Evolutionary conservation across 2,797 vertebrate genomes (phyloP), one percentile per base, ranked within the genome.

Genomic region (Brachymystax lenok): DNA sequence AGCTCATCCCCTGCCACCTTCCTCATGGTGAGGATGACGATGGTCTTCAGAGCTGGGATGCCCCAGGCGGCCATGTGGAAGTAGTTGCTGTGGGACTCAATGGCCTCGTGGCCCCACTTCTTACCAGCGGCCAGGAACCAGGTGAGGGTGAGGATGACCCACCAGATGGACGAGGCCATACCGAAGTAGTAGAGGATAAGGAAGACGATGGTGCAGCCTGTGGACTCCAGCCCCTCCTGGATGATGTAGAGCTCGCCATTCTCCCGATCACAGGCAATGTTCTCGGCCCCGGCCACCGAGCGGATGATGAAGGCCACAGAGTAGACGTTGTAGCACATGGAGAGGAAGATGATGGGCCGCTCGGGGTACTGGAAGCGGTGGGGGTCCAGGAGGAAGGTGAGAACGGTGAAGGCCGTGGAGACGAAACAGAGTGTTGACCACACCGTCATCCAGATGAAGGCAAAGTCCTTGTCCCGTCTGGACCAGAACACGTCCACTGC

Each of bases 31-130:
- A 99, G 96, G 91, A 98, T 96, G 79, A 98, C 80, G 8, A 99
- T 97, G 71, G 98, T 99, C 91, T 99, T 98, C 75, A 99, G 94
- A 7, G 98, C 98, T 0, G 98, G 98, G 76, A 99, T 92, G 27
- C 97, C 98, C 98, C 98, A 99, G 1, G 98, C 98, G 0, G 97
- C 98, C 95, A 98, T 95, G 94, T 99, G 98, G 92, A 99, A 99
- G 83, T 99, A 99, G 92, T 97, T 97, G 89, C 98, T 98, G 79
- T 99, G 97, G 19, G 97, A 97, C 83, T 99, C 98, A 0, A 99
- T 99, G 74, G 98, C 98, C 82, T 99, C 98, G 0, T 99, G 98
- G 69, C 98, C 98, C 98, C 98, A 99, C 80, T 99, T 99, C 92
- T 97, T 98, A 33, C 98, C 97, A 0, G 98, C 98, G 0, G 98